Base-by-base conservation (phyloP, 53 echinoderm and acorn worm genomes). In the Zoroaster sp. region DNA sequence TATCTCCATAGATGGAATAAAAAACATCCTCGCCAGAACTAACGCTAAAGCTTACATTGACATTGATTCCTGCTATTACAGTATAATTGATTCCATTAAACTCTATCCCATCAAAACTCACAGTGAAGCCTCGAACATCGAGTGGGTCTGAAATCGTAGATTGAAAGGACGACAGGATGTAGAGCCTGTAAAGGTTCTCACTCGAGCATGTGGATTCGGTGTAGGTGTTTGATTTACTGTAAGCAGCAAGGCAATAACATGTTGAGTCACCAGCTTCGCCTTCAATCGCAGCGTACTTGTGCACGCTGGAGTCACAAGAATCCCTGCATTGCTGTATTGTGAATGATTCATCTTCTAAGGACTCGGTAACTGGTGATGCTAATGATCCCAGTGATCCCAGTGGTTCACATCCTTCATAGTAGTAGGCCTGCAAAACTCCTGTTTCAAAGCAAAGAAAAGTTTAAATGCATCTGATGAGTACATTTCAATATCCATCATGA, bases 361-460 rank as follows among this genome's bases (percentile, higher is more conserved):
- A n/a, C n/a, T n/a, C n/a, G n/a, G n/a, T n/a, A n/a, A 82, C 66
- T 68, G 31, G 33, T 28, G 39, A n/a, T 66, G 67, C 5, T 67
- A n/a, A 12, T 15, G 31, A 5, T 65, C 0, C 47, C 3, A 41
- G 30, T 1, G 81, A 40, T 49, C 0, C 49, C 43, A 10, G 4
- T 18, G 31, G 41, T 39, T 69, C n/a, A 25, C 94, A 93, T 15
- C 78, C 88, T 72, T 79, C 55, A n/a, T n/a, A n/a, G 36, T 88
- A 93, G 83, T 93, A 93, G 33, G 77, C 74, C 4, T 17, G 47
- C 21, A 83, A 9, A 33, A 72, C 70, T 23, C 87, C 93, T 93
- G 70, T 31, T 77, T 77, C 4, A 17, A 45, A 77, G 4, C 5
- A 38, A 80, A 35, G 36, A 67, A 17, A 80, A 47, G 52, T 28